These are phyloP conservation scores for Enteromius viviparus DNA, from an alignment of 2,797 vertebrate species.

Conservation along the genomic window DNA sequence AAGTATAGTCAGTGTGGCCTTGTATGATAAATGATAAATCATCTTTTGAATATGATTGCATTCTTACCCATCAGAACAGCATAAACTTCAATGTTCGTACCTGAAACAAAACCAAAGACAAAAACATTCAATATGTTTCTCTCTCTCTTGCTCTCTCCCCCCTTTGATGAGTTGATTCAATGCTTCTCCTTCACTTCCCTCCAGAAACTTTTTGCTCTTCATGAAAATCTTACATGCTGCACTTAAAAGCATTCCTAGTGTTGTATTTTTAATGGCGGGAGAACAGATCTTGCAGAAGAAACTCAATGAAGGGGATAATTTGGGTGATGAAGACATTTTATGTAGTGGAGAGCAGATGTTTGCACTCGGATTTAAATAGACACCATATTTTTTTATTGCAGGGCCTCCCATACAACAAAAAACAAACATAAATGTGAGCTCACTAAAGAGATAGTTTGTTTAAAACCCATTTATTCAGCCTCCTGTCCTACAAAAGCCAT, in stretches of 20 bases:
- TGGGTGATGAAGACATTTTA: background rate
- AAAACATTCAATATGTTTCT: background rate
- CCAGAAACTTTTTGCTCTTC: background rate
- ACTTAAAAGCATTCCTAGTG: background rate
- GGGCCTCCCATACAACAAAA: background rate
- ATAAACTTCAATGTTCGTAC: background rate
- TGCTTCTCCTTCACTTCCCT: background rate
- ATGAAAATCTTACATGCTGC: background rate
- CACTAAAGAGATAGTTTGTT: background rate
- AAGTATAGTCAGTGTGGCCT: background rate
- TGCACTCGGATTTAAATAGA: background rate
- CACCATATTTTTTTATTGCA: background rate
- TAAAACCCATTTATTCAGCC: background rate
- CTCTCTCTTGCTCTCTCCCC: background rate
- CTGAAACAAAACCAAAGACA: slow-evolving; percentile 26
- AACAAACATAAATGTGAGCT: background rate
- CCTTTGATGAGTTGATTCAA: background rate
- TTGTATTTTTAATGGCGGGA: slow-evolving; percentile 32
- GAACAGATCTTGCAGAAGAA: slow-evolving; percentile 13
- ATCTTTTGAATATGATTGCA: background rate
- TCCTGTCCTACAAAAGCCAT: background rate
- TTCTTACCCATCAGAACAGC: slow-evolving; percentile 20
- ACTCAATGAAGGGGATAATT: slow-evolving; percentile 24
- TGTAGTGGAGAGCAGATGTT: background rate
- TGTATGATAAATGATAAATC: background rate